Evolutionary conservation across 1,140 invertebrate genomes (phyloP).

Genomic region (Stegodyphus mimosarum): DNA sequence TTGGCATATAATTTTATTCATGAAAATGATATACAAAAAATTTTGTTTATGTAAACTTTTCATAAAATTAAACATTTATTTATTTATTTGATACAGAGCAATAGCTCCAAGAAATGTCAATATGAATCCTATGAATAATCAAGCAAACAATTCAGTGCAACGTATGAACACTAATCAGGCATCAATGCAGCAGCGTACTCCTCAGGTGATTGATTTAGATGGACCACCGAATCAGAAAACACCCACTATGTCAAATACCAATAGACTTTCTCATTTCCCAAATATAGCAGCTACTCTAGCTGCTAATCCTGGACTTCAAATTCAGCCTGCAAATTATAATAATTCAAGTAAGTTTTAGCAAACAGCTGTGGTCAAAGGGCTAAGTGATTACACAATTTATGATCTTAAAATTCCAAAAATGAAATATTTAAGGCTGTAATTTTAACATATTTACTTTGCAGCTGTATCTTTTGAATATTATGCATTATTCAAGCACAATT

Average conservation of each 20-base stretch:
- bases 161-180: constrained; percentile 1
- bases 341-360: constrained; percentile 55
- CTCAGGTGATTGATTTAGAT: constrained; percentile 51
- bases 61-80: no score
- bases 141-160: background rate
- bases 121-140: constrained; percentile 28
- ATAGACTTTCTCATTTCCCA: constrained; percentile 48
- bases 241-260: constrained; percentile 44
- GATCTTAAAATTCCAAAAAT: background rate
- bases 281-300: constrained; percentile 24
- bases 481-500: background rate
- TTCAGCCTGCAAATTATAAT: constrained; percentile 45
- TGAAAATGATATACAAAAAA: no score
- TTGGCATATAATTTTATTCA: no score
- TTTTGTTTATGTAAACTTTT: no score
- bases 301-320: constrained; percentile 41
- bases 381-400: background rate
- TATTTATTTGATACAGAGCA: constrained; percentile 5
- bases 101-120: constrained; percentile 30
- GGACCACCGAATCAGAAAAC: constrained; percentile 32
- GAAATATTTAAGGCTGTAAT: background rate
- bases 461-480: background rate
- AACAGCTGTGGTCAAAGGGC: background rate
- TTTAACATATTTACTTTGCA: background rate
- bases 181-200: background rate